Conservation (phyloP, 2,797 vertebrate species). For the Pteronotus mesoamericanus region DNA sequence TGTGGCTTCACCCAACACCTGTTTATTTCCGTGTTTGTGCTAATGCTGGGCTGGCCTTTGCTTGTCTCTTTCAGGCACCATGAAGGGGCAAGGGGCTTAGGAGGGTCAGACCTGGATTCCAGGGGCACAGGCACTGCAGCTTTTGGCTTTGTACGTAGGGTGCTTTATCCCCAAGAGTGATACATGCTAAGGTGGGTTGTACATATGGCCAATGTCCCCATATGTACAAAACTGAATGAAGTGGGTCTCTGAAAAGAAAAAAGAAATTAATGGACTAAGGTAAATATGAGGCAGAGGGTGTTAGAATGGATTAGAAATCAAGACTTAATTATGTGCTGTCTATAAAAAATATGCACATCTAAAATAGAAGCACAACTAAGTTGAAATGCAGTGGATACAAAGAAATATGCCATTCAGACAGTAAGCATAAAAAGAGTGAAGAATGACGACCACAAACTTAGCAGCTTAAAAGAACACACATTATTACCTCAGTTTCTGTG, state of each 20-base stretch:
- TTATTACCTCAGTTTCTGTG: neutral
- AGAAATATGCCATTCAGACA: neutral
- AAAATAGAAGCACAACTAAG: neutral
- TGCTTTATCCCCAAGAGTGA: slow-evolving; percentile 92
- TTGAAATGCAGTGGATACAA: neutral
- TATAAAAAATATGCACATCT: neutral
- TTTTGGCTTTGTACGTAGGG: slow-evolving; percentile 91
- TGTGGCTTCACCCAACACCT: slow-evolving; percentile 32
- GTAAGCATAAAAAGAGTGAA: neutral
- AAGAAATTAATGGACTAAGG: neutral
- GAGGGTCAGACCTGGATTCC: slow-evolving; percentile 42
- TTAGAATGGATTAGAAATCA: neutral
- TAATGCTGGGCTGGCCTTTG: slow-evolving; percentile 4
- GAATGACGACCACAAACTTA: neutral
- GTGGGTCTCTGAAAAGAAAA: slow-evolving; percentile 84
- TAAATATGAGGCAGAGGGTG: neutral
- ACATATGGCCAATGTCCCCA: slow-evolving; percentile 93
- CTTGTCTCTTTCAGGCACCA: neutral
- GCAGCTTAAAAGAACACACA: neutral
- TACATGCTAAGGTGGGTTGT: slow-evolving; percentile 88
- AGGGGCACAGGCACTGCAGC: slow-evolving; percentile 83
- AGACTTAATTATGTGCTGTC: neutral
- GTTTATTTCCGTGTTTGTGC: slow-evolving; percentile 66
- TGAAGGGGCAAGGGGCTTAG: neutral
- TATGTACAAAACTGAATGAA: slow-evolving; percentile 95